Evolutionary conservation across 1,140 invertebrate genomes (phyloP), one percentile per base, ranked within the genome.

Genomic region (Drosophila grimshawi): DNA sequence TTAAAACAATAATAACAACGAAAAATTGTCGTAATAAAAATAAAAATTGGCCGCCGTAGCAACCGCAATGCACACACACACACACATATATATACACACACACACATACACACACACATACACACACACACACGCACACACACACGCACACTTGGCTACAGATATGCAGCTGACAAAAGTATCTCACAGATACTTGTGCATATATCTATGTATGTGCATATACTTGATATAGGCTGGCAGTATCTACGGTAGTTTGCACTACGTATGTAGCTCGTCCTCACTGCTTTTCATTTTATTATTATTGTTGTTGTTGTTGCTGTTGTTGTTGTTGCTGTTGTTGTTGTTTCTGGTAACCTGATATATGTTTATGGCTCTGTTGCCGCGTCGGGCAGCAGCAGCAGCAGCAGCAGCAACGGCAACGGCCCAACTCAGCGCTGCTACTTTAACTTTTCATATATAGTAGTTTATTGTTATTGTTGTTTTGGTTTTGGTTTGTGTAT

Each of bases 311-410:
- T 29, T 29, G 10, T 45, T 39, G 19, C 8, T 33, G 19, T 37
- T 43, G 8, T 29, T 56, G 11, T 32, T 73, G 57, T 32, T 65
- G 7, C 48, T 57, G 56, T 45, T 73, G 51, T 61, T 72, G 53
- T 64, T 76, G 82, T 78, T 80, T 66, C 43, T 72, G 82, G 82
- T 86, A 86, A 86, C 85, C 74, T 66, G 82, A 86, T 86, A 86
- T 88, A 86, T 86, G 82, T 86, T 86, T 86, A 86, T 86, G 82
- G 82, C 83, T 86, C 82, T 86, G 85, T 83, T 85, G 83, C 83
- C 83, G 86, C 83, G 61, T 73, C 78, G 53, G 46, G 68, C 77
- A 53, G 32, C 30, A 19, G 45, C 64, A 59, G 27, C 59, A 8
- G 27, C 51, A 67, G 4, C 45, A 67, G 8, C 35, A 8, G 46